Conservation (phyloP, 2,113 vertebrate genomes). For the Cyprinodon tularosa region DNA sequence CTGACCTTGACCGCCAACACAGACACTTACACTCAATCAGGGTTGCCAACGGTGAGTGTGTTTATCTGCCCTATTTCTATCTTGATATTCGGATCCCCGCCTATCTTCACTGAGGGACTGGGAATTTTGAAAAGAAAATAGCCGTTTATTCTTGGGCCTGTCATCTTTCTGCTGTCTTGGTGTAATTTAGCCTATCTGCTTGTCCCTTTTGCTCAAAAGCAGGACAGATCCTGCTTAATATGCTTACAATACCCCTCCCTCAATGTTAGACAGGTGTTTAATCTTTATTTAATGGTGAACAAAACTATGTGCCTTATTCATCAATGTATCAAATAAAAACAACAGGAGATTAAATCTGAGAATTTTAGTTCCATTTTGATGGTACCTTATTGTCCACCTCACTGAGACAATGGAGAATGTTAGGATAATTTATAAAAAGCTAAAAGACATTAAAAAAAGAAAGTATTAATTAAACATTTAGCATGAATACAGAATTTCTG, state of each 20-base stretch:
- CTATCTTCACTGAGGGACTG: conserved; percentile 22
- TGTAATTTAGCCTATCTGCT: conserved; percentile 16
- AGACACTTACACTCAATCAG: conserved; percentile 78
- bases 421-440: too few species aligned
- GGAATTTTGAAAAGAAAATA: conserved; percentile 44
- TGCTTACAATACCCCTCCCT: not conserved
- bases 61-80: conserved; percentile 51
- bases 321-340: too few species aligned
- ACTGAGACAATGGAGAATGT: too few species aligned
- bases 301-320: too few species aligned
- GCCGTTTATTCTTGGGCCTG: conserved; percentile 35
- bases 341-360: too few species aligned
- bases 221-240: not conserved
- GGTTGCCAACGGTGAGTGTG: conserved; percentile 22
- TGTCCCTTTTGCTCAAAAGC: conserved; percentile 6
- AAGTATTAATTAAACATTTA: too few species aligned
- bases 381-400: too few species aligned
- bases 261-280: not conserved
- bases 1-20: conserved; percentile 75
- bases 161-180: conserved; percentile 27
- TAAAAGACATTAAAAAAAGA: too few species aligned
- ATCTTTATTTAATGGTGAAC: not conserved
- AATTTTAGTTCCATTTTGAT: too few species aligned
- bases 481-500: too few species aligned
- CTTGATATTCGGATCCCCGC: conserved; percentile 34